Evolutionary conservation across 2,113 vertebrate genomes (phyloP).

Genomic region (Mustelus asterias): DNA sequence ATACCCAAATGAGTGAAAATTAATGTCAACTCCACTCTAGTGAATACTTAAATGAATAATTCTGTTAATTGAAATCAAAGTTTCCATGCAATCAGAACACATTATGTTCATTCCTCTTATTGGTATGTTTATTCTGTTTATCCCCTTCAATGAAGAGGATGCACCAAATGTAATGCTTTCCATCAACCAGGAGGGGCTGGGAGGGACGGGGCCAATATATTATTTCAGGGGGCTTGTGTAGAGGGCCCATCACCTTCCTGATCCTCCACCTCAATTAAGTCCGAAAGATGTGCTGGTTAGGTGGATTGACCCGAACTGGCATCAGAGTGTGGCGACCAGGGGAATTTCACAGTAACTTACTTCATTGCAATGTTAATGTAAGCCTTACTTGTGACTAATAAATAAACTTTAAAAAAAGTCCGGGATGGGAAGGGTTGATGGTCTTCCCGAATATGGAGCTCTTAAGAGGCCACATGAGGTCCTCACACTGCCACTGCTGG

Average conservation of each 20-base stretch:
- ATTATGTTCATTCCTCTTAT: neutral
- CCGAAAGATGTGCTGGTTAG: no score
- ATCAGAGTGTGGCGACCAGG: no score
- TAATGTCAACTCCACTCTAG: neutral
- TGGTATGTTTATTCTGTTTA: neutral
- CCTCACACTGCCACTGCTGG: neutral
- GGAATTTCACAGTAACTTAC: no score
- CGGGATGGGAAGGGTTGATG: neutral
- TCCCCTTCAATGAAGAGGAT: neutral
- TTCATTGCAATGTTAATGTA: no score
- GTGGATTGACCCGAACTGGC: no score
- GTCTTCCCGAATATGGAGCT: neutral
- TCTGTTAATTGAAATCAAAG: neutral
- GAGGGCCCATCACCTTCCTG: neutral
- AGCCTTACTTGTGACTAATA: no score
- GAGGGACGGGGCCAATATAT: no score
- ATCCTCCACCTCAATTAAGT: neutral
- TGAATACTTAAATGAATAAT: neutral
- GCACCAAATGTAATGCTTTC: neutral
- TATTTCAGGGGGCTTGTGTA: neutral
- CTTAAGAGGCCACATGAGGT: neutral
- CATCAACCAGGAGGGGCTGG: neutral
- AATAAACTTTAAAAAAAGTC: no score
- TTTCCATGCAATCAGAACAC: neutral
- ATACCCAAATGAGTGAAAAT: neutral